Percentiles rank a stretch among this genome's conserved stretches.
Conservation (phyloP, 2,797 vertebrate genomes). For the Sphenodon punctatus region DNA sequence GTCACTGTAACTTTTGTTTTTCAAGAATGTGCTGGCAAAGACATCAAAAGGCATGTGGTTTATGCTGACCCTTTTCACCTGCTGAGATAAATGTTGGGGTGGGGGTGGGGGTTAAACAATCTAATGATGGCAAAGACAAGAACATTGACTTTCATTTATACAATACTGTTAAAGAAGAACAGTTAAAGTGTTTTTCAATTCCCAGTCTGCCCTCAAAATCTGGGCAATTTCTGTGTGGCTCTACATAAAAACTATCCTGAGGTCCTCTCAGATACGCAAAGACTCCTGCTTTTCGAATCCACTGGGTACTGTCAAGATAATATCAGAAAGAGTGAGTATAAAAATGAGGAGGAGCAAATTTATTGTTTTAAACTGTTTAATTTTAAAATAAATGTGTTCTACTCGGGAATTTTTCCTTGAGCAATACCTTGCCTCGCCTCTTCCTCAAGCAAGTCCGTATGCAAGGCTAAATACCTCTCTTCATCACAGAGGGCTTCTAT, state of each 20-base stretch:
- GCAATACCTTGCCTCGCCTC: conserved; percentile 96
- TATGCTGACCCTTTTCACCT: conserved; percentile 63
- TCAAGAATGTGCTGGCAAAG: conserved; percentile 43
- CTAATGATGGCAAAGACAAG: conserved; percentile 51
- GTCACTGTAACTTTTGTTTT: conserved; percentile 52
- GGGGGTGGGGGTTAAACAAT: conserved; percentile 61
- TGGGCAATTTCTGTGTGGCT: conserved; percentile 78
- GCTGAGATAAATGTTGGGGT: conserved; percentile 64
- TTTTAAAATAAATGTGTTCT: conserved; percentile 55
- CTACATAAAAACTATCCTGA: conserved; percentile 84
- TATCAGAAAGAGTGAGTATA: conserved; percentile 87
- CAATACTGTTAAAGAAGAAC: conserved; percentile 73
- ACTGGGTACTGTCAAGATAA: conserved; percentile 87
- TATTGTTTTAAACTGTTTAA: conserved; percentile 59
- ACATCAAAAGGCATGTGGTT: conserved; percentile 49
- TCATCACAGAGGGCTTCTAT: conserved; percentile 97
- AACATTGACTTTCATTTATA: conserved; percentile 59
- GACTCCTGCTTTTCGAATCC: conserved; percentile 84
- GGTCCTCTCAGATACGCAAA: conserved; percentile 84
- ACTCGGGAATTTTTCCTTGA: conserved; percentile 75
- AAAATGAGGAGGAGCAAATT: conserved; percentile 77
- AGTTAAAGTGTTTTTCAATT: conserved; percentile 74
- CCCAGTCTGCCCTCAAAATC: conserved; percentile 80
- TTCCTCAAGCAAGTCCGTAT: conserved; percentile 98
- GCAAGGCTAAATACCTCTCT: conserved; percentile 99